Base-by-base conservation (phyloP, 53 echinoderm and acorn worm genomes). In the Zoroaster sp. region DNA sequence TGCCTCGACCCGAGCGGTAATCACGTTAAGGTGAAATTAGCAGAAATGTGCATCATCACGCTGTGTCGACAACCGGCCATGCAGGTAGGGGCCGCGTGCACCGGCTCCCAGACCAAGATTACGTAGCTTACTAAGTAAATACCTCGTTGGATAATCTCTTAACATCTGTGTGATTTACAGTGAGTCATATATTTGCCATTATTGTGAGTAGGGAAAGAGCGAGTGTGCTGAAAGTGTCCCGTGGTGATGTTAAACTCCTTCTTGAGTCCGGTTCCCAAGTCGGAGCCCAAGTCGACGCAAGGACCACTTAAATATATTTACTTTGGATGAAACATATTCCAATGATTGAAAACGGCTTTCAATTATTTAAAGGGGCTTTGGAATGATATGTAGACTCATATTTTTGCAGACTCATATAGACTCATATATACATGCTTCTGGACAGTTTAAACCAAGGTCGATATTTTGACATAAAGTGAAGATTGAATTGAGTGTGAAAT, bases 1-100 rank as follows among this genome's bases (percentile, higher is more conserved):
- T 69, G 83, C 69, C 47, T 34, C 69, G 69, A 35, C 83, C 46
- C 47, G 69, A 46, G 30, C 85, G 85, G 70, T 85, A 85, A 85
- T 85, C 85, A 33, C 69, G 85, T 85, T 85, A 85, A 35, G 38
- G 85, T 85, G 85, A 85, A 85, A 85, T 85, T 85, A 85, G 85
- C 23, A 32, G 49, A 85, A n/a, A 70, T 85, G 36, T 85, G 85
- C 85, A 70, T 70, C 69, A 85, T 85, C 85, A 85, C 35, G n/a
- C 55, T 55, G 0, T 85, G 70, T 71, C 85, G 21, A 85, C 46
- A 35, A n/a, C 49, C 69, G 51, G 17, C 85, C 85, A 85, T 69
- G 69, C 47, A 49, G 9, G 63, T 28, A 59, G 8, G 63, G 23
- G 25, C 6, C 7, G 55, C 20, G 53, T 55, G 55, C 55, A 55